These are phyloP conservation scores for Scolanthus callimorphus DNA, from an alignment of 92 coral and sea anemone species.

Conservation along the genomic window DNA sequence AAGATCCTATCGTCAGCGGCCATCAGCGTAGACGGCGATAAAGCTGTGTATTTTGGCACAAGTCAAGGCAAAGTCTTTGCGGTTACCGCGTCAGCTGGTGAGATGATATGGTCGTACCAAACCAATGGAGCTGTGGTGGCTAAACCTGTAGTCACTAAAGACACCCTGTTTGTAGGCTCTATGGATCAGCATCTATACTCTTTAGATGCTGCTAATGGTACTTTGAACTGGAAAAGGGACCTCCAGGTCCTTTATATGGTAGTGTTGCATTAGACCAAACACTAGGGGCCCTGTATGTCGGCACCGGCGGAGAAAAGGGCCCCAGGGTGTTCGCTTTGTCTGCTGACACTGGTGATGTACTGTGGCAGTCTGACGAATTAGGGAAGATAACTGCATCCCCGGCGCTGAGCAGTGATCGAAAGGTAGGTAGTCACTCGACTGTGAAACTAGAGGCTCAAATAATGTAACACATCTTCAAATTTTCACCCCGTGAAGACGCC, in stretches of 20 bases:
- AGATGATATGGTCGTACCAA: constrained; percentile 47
- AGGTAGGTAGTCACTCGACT: constrained; percentile 15
- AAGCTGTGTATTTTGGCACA: constrained; percentile 56
- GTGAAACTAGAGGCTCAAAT: no score
- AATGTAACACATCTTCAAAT: no score
- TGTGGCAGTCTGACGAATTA: constrained; percentile 62
- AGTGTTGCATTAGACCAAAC: constrained; percentile 60
- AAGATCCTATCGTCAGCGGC: constrained; percentile 64
- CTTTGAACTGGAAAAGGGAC: constrained; percentile 51
- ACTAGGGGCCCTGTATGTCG: constrained; percentile 50
- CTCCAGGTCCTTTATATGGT: constrained; percentile 65
- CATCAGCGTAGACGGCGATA: constrained; percentile 64
- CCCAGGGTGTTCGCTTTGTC: constrained; percentile 51
- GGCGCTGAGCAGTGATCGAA: constrained; percentile 41
- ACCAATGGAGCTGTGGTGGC: constrained; percentile 72
- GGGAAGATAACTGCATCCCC: constrained; percentile 68
- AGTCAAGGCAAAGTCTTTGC: constrained; percentile 63
- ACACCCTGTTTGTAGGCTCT: constrained; percentile 63
- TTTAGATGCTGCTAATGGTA: constrained; percentile 47
- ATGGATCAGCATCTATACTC: constrained; percentile 48
- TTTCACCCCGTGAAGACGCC: no score
- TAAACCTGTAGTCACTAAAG: constrained; percentile 43
- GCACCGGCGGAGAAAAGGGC: constrained; percentile 50
- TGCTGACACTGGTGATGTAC: constrained; percentile 41
- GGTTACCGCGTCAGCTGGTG: constrained; percentile 47